phyloP scores from a whole-genome alignment of 2,797 vertebrate species.

The Adelosebastes latens region DNA sequence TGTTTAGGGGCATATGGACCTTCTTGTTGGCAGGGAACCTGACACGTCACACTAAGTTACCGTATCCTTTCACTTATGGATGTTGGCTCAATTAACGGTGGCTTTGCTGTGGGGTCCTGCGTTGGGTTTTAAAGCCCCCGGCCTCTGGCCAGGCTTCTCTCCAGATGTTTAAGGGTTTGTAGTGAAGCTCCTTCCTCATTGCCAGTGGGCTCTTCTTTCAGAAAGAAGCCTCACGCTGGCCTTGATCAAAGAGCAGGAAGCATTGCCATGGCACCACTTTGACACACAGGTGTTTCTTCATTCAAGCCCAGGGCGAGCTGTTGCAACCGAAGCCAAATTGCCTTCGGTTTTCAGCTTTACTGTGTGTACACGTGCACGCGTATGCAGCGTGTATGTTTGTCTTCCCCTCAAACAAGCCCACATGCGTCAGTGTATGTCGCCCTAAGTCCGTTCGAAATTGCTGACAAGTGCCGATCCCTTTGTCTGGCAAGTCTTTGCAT shows the following conservation, averaged over 20 bases:
- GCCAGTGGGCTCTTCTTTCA: conserved; percentile 58
- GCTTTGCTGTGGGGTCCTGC: not conserved
- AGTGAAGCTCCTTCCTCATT: conserved; percentile 35
- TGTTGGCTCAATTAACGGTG: not conserved
- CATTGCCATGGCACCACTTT: conserved; percentile 73
- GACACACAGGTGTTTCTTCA: conserved; percentile 76
- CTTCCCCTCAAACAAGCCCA: conserved; percentile 52
- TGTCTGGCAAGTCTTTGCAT: conserved; percentile 73
- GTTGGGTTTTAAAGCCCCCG: conserved; percentile 1
- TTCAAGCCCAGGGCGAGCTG: conserved; percentile 71
- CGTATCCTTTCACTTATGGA: not conserved
- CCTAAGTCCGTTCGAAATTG: conserved; percentile 71
- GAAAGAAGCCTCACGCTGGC: conserved; percentile 51
- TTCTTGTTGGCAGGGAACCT: conserved; percentile 7
- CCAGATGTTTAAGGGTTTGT: conserved; percentile 66
- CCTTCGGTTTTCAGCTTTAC: conserved; percentile 53
- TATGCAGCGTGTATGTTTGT: conserved; percentile 19
- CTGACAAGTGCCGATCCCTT: conserved; percentile 78
- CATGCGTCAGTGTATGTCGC: conserved; percentile 56
- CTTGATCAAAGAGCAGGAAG: conserved; percentile 73
- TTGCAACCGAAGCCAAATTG: conserved; percentile 71
- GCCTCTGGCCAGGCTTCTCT: conserved; percentile 25
- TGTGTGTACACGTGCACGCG: conserved; percentile 12
- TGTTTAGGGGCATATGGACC: conserved; percentile 12
- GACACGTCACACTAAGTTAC: not conserved